Conservation (phyloP, 1,140 invertebrate genomes). For the Sarcophaga peregrina region DNA sequence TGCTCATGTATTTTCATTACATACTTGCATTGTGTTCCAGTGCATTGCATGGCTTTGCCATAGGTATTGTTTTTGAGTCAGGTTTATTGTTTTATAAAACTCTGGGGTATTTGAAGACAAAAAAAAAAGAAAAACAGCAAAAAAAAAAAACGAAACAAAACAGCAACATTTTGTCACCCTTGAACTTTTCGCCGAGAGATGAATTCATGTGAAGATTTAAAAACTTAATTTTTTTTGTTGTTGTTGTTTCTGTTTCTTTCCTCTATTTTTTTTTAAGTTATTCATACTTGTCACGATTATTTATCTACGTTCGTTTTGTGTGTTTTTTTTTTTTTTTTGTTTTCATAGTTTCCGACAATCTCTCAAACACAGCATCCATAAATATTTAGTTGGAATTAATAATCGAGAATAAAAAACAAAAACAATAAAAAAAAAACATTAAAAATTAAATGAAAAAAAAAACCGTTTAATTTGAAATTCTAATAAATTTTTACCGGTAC, state of each 20-base stretch:
- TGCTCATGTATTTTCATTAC: background rate
- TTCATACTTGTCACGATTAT: conserved; percentile 29
- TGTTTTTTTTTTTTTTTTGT: background rate
- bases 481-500: conserved; percentile 10
- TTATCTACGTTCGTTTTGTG: background rate
- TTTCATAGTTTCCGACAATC: background rate
- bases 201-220: conserved; percentile 3
- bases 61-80: background rate
- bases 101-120: background rate
- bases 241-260: background rate
- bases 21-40: background rate
- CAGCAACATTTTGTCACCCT: conserved; percentile 11
- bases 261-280: background rate
- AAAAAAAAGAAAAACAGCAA: too few relatives aligned
- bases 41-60: background rate
- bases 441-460: background rate
- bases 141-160: too few relatives aligned
- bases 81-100: background rate
- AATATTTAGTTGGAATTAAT: conserved; percentile 27
- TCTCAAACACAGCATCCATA: background rate
- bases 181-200: conserved; percentile 4
- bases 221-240: background rate
- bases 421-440: too few relatives aligned
- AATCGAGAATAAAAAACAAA: background rate
- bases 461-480: conserved; percentile 21